Evolutionary conservation across 2,888 invertebrate genomes (phyloP).

Genomic region (Tigriopus californicus): DNA sequence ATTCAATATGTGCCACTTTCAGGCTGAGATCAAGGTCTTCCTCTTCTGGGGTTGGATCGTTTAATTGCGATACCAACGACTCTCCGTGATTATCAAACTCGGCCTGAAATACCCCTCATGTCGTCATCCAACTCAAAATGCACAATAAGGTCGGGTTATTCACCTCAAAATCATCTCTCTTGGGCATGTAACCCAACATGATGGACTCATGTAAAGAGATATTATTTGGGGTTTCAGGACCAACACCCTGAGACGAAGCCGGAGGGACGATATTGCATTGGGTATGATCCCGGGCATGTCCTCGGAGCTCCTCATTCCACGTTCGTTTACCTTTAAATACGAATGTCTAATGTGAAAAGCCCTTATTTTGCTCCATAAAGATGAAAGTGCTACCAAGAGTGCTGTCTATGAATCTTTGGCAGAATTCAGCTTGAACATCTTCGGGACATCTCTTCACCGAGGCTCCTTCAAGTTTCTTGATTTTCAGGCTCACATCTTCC

Average conservation of each 20-base stretch:
- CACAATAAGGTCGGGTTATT: no score
- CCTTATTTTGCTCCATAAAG: no score
- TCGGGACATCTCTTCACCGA: background rate
- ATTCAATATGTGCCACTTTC: slow-evolving; percentile 78
- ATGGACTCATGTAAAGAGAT: slow-evolving; percentile 7
- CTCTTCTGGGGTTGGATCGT: slow-evolving; percentile 52
- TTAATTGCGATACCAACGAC: slow-evolving; percentile 61
- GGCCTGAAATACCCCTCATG: no score
- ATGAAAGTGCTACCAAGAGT: no score
- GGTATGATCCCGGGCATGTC: slow-evolving; percentile 4
- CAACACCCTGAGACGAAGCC: background rate
- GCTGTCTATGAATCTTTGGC: background rate
- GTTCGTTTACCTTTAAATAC: background rate
- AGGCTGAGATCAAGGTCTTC: slow-evolving; percentile 70
- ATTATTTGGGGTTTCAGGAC: background rate
- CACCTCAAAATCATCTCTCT: slow-evolving; percentile 23
- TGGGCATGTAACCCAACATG: slow-evolving; percentile 4
- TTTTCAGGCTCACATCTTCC: slow-evolving; percentile 76
- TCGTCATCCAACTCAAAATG: no score
- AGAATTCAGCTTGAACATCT: slow-evolving; percentile 3
- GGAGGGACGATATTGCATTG: background rate
- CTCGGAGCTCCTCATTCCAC: background rate
- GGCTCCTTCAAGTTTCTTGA: slow-evolving; percentile 25
- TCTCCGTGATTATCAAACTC: slow-evolving; percentile 84
- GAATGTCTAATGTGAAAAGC: no score